Evolutionary conservation across 64 coral and sea anemone genomes (phyloP).

Genomic region (Montipora capricornis): DNA sequence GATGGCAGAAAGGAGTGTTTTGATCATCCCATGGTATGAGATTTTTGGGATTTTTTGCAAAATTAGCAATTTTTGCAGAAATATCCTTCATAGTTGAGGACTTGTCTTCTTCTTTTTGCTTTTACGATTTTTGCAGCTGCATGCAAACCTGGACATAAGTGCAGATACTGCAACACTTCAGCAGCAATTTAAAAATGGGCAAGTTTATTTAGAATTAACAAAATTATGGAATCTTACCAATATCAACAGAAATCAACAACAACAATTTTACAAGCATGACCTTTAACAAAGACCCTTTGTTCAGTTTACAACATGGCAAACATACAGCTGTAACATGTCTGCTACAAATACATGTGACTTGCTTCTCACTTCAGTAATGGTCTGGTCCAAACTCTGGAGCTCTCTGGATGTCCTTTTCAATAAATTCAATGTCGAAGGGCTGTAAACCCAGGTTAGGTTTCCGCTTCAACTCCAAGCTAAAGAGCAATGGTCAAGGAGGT

Average conservation of each 20-base stretch:
- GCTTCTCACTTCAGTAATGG: not conserved
- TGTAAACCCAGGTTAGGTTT: not conserved
- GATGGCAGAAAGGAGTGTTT: too few species aligned
- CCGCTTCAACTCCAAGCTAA: constrained; percentile 30
- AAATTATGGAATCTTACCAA: not conserved
- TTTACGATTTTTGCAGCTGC: too few species aligned
- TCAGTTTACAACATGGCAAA: too few species aligned
- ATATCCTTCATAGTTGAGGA: too few species aligned
- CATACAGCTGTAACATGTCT: too few species aligned
- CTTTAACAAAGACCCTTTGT: not conserved
- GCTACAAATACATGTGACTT: too few species aligned
- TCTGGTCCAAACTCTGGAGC: constrained; percentile 26
- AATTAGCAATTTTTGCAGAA: too few species aligned
- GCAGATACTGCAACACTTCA: not conserved
- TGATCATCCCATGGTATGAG: too few species aligned
- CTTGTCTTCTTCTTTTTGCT: too few species aligned
- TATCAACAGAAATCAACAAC: not conserved
- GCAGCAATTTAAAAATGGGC: not conserved
- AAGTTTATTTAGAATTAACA: not conserved
- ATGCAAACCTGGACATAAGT: too few species aligned
- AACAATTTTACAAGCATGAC: too few species aligned
- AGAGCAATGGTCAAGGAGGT: not conserved
- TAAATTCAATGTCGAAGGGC: constrained; percentile 24
- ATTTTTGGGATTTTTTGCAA: too few species aligned
- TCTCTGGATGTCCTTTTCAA: not conserved